phyloP scores from a whole-genome alignment of 64 coral and sea anemone genomes.

The Acropora yongei region DNA sequence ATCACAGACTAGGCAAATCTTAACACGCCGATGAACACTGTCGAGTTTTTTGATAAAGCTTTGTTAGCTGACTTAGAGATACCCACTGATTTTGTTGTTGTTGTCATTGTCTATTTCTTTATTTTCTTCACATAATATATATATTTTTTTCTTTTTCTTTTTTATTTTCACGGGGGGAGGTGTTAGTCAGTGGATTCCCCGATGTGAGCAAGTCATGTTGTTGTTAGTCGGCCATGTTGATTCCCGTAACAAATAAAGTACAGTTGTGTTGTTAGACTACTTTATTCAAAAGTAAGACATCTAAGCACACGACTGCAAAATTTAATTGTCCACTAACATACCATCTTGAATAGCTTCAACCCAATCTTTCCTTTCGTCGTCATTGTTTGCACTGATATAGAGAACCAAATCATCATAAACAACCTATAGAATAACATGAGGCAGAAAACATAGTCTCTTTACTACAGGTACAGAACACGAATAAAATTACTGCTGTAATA shows the following conservation, averaged over 20 bases:
- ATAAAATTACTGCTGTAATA: too few relatives aligned
- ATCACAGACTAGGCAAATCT: too few relatives aligned
- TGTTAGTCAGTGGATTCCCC: neutral
- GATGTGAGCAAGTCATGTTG: neutral
- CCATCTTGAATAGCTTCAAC: constrained; percentile 92
- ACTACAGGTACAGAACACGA: too few relatives aligned
- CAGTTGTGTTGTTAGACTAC: too few relatives aligned
- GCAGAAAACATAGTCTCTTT: too few relatives aligned
- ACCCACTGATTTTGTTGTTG: too few relatives aligned
- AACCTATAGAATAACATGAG: constrained; percentile 31
- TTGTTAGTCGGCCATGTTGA: constrained; percentile 15
- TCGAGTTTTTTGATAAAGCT: too few relatives aligned
- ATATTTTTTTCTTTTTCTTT: neutral
- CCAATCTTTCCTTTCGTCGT: constrained; percentile 79
- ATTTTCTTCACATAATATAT: neutral
- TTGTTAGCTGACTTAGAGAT: too few relatives aligned
- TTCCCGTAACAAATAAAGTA: neutral
- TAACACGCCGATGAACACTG: neutral
- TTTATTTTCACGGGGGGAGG: constrained; percentile 1
- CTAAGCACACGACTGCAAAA: too few relatives aligned
- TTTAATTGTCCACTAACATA: constrained; percentile 32
- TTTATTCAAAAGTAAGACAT: too few relatives aligned
- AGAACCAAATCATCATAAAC: constrained; percentile 84
- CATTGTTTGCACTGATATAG: constrained; percentile 74
- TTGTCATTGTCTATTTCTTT: too few relatives aligned